A percentile compares a stretch with the other conserved stretches of the same genome.
Conservation (phyloP, 2,888 invertebrate species). For the Drosophila planitibia region DNA sequence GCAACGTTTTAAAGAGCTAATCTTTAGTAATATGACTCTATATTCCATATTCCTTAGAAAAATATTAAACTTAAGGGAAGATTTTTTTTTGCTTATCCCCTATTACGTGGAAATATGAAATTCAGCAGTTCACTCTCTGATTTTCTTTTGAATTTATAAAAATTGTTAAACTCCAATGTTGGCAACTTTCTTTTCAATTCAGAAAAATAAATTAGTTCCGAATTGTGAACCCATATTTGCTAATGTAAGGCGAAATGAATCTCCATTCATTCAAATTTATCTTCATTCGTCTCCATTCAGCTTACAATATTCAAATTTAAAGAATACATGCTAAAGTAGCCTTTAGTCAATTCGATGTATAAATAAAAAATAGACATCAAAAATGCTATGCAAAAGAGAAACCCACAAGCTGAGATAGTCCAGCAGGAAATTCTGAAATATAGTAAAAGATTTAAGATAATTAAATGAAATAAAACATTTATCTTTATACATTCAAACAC, state of each 20-base stretch:
- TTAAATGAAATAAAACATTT: not conserved
- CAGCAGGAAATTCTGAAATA: not conserved
- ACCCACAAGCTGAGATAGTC: not conserved
- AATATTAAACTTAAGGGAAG: accelerated
- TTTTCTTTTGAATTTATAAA: not conserved
- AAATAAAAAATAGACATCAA: not conserved
- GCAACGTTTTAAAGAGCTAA: not conserved
- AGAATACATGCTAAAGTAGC: not conserved
- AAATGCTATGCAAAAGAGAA: not conserved
- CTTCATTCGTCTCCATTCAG: not conserved
- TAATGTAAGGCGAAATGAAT: not conserved
- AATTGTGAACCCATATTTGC: not conserved
- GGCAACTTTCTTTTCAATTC: not conserved
- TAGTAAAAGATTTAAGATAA: not conserved
- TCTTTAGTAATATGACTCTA: not conserved
- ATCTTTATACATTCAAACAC: not conserved
- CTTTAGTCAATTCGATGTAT: not conserved
- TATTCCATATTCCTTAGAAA: not conserved
- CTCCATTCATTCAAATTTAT: no score
- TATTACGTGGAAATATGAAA: not conserved
- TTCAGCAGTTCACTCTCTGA: not conserved
- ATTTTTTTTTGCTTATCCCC: not conserved
- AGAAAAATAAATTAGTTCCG: not conserved
- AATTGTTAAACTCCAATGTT: not conserved
- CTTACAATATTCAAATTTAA: not conserved